Evolutionary conservation across 2,113 vertebrate genomes (phyloP).

Genomic region (Nycticebus coucang): DNA sequence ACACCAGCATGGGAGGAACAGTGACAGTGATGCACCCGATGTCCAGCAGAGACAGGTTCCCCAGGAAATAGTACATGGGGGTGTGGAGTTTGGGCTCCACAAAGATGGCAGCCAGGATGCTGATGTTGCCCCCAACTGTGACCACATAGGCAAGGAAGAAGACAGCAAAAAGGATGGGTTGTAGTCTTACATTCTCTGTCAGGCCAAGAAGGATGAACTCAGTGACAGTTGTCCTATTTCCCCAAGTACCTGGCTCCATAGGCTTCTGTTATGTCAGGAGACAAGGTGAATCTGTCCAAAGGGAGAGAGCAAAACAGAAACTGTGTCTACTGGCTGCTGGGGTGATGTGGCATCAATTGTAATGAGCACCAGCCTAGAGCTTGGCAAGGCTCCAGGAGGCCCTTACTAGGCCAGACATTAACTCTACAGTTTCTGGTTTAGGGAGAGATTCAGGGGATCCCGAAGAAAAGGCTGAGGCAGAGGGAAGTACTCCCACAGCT

Average conservation of each 20-base stretch:
- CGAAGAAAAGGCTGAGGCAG: background rate
- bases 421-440: background rate
- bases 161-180: background rate
- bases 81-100: slow-evolving; percentile 39
- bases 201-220: slow-evolving; percentile 50
- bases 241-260: slow-evolving; percentile 9
- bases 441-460: background rate
- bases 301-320: background rate
- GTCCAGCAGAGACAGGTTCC: slow-evolving; percentile 50
- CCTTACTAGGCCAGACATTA: background rate
- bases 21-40: background rate
- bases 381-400: background rate
- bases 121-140: slow-evolving; percentile 7
- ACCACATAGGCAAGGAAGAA: slow-evolving; percentile 32
- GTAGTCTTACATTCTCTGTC: background rate
- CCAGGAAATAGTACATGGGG: slow-evolving; percentile 56
- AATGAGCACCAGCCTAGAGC: background rate
- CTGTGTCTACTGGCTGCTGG: background rate
- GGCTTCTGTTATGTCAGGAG: background rate
- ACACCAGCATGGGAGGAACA: slow-evolving; percentile 26
- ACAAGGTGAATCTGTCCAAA: background rate
- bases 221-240: background rate
- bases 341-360: background rate
- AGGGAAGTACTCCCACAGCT: background rate
- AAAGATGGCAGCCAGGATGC: slow-evolving; percentile 22